phyloP scores from a whole-genome alignment of 2,888 invertebrate species.

The Diogma glabrata region DNA sequence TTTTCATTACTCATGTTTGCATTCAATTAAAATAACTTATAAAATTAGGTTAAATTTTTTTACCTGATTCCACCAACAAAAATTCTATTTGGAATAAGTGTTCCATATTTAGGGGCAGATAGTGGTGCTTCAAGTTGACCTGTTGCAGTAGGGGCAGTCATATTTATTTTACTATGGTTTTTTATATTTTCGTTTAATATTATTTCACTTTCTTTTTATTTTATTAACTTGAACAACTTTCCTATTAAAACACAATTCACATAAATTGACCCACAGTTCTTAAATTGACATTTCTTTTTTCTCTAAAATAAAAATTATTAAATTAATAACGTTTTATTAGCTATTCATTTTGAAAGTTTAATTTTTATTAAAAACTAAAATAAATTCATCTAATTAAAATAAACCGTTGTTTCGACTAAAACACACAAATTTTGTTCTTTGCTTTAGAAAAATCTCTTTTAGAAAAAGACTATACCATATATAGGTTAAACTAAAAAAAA shows the following conservation, averaged over 20 bases:
- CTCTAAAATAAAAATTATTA: neutral
- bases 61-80: conserved; percentile 91
- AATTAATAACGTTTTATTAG: too few relatives aligned
- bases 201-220: conserved; percentile 8
- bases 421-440: conserved; percentile 2
- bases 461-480: conserved; percentile 14
- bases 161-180: conserved; percentile 7
- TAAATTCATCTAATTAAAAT: conserved; percentile 1
- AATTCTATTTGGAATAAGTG: conserved; percentile 86
- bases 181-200: neutral
- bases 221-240: conserved; percentile 4
- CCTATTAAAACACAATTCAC: neutral
- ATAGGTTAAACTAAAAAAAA: conserved; percentile 15
- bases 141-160: conserved; percentile 20
- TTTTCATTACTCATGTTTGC: too few relatives aligned
- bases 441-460: neutral
- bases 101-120: conserved; percentile 53
- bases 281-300: conserved; percentile 7
- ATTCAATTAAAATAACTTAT: too few relatives aligned
- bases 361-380: too few relatives aligned
- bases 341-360: too few relatives aligned
- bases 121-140: conserved; percentile 34
- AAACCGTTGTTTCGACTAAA: conserved; percentile 5
- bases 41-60: too few relatives aligned
- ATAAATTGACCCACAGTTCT: conserved; percentile 1